These are phyloP conservation scores for Drosophila paranaensis DNA, from an alignment of 2,888 invertebrate genomes.

Conservation along the genomic window DNA sequence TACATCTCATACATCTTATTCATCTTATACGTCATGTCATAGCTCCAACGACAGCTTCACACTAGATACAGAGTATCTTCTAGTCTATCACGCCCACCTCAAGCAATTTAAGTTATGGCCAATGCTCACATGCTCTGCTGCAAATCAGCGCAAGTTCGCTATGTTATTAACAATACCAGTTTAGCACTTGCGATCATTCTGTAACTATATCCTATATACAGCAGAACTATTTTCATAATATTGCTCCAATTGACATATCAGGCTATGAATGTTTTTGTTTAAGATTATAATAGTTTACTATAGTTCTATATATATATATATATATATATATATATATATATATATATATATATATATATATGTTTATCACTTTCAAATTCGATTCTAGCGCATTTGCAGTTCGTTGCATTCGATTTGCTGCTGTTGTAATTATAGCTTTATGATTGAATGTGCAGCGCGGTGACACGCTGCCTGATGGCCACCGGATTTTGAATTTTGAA, in stretches of 20 bases:
- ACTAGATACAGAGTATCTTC: neutral
- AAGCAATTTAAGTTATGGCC: neutral
- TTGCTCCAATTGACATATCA: too few relatives aligned
- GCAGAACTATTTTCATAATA: neutral
- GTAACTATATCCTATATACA: neutral
- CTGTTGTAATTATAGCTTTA: neutral
- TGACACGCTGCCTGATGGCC: conserved; percentile 37
- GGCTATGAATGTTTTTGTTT: neutral
- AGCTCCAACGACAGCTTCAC: too few relatives aligned
- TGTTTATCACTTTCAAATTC: neutral
- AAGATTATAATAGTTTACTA: neutral
- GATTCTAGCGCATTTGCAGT: conserved; percentile 18
- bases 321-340: neutral
- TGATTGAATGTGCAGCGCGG: conserved; percentile 29
- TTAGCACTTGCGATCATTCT: neutral
- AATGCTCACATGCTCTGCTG: conserved; percentile 10
- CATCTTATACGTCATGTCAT: neutral
- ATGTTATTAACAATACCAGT: conserved; percentile 10
- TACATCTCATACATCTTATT: neutral
- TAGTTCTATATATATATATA: neutral
- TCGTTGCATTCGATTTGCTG: neutral
- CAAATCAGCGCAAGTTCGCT: conserved; percentile 8
- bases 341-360: neutral
- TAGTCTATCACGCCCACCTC: neutral
- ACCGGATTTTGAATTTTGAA: conserved; percentile 25